Conservation (phyloP, 2,888 invertebrate genomes). For the Cantharis rustica region DNA sequence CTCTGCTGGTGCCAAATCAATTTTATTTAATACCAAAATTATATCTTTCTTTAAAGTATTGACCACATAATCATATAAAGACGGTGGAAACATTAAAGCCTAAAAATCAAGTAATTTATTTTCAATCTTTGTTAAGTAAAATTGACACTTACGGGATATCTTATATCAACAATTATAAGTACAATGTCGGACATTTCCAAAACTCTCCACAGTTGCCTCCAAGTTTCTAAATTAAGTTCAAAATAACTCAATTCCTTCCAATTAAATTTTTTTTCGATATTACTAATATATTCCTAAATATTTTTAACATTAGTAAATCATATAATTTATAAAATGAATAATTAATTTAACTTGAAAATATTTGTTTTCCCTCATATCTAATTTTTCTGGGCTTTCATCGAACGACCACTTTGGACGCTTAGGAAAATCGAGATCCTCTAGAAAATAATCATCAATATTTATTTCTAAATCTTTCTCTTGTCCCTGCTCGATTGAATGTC, state of each 20-base stretch:
- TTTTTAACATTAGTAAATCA: conserved; percentile 15
- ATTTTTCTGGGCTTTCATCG: conserved; percentile 69
- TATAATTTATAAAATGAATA: background rate
- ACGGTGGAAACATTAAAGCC: conserved; percentile 88
- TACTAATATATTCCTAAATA: conserved; percentile 74
- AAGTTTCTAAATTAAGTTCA: conserved; percentile 93
- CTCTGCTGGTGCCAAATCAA: conserved; percentile 82
- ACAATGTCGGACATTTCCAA: conserved; percentile 92
- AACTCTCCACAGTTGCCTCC: conserved; percentile 95
- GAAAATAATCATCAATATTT: conserved; percentile 69
- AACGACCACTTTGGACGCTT: conserved; percentile 86
- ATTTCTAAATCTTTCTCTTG: conserved; percentile 70
- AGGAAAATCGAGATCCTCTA: conserved; percentile 75
- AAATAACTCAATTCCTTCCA: conserved; percentile 79
- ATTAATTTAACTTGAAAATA: conserved; percentile 72
- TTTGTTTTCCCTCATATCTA: conserved; percentile 80
- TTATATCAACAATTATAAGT: conserved; percentile 85
- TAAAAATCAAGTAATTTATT: conserved; percentile 47
- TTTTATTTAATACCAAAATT: conserved; percentile 89
- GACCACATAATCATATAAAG: conserved; percentile 79
- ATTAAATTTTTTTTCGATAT: conserved; percentile 65
- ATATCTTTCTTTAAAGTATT: conserved; percentile 78
- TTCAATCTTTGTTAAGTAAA: background rate
- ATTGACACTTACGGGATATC: conserved; percentile 71
- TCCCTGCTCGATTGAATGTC: conserved; percentile 61